Evolutionary conservation across 2,113 vertebrate species (phyloP), one percentile per base, ranked within the genome.

Genomic region (Leptosomus discolor): DNA sequence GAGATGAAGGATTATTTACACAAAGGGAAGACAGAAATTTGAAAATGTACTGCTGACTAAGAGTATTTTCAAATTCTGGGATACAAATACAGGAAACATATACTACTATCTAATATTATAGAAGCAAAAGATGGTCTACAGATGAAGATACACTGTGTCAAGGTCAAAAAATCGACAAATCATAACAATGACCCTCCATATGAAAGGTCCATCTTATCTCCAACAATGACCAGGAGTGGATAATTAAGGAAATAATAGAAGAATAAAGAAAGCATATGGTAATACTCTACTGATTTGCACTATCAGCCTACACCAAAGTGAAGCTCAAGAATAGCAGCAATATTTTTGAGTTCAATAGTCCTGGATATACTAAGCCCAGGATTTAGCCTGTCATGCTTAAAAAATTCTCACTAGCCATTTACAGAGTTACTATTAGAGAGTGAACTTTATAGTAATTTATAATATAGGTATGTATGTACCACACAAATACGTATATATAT

Each of bases 171-270:
- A n/a, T n/a, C n/a, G 27, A 23, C n/a, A 50, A 88, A 68, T n/a
- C 2, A 0, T 51, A 45, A 50, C 29, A 82, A 54, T 0, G 0
- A 15, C 32, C 21, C 27, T 56, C 27, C 29, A 32, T 23, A 26
- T 12, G 34, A 20, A 58, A 73, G 22, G 65, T 60, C n/a, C 46
- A 20, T 15, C 39, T 37, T 19, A 60, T 50, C n/a, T 53, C n/a
- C 51, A 60, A 32, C 26, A 20, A n/a, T 5, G 14, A 30, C 36
- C 64, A 50, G 45, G 14, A 86, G 19, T 12, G 11, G 19, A 27
- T 60, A 65, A 60, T 34, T 17, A 43, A 32, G 22, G 17, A 32
- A 87, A 77, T 11, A 69, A 54, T 0, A 46, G 30, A 58, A 71
- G 30, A 71, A 32, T 29, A 48, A 60, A 37, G 36, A 20, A 87